Percentiles rank a stretch among this genome's conserved stretches.
These are phyloP conservation scores for Ochropleura leucogaster DNA, from an alignment of 2,888 invertebrate species.

Conservation along the genomic window DNA sequence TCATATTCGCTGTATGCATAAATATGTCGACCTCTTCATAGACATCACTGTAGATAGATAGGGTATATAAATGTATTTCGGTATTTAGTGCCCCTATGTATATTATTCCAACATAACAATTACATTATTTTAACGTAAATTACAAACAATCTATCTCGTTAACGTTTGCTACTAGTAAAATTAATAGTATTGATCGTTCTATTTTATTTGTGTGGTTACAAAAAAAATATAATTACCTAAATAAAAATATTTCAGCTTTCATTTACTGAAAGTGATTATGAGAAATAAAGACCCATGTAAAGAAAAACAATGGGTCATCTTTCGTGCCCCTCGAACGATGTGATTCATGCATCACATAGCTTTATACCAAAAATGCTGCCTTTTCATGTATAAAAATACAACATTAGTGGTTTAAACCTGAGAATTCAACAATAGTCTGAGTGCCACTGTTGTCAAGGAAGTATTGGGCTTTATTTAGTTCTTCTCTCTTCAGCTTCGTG, in stretches of 20 bases:
- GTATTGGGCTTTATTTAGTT: slow-evolving; percentile 83
- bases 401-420: slow-evolving; percentile 48
- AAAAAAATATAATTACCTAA: not conserved
- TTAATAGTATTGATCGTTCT: too few relatives aligned
- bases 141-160: not conserved
- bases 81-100: slow-evolving; percentile 7
- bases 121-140: slow-evolving; percentile 15
- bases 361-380: not conserved
- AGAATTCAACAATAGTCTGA: slow-evolving; percentile 80
- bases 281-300: not conserved
- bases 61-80: not conserved
- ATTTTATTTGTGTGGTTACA: not conserved
- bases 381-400: not conserved
- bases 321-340: not conserved
- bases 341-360: not conserved
- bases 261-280: not conserved
- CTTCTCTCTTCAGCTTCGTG: slow-evolving; percentile 80
- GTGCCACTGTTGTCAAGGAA: slow-evolving; percentile 77
- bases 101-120: slow-evolving; percentile 1
- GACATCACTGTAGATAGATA: not conserved
- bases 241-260: not conserved
- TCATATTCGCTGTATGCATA: not conserved
- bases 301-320: not conserved
- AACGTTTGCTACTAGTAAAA: too few relatives aligned
- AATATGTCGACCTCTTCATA: not conserved